phyloP scores from a whole-genome alignment of 2,888 invertebrate genomes.

The Drosophila prostipennis region DNA sequence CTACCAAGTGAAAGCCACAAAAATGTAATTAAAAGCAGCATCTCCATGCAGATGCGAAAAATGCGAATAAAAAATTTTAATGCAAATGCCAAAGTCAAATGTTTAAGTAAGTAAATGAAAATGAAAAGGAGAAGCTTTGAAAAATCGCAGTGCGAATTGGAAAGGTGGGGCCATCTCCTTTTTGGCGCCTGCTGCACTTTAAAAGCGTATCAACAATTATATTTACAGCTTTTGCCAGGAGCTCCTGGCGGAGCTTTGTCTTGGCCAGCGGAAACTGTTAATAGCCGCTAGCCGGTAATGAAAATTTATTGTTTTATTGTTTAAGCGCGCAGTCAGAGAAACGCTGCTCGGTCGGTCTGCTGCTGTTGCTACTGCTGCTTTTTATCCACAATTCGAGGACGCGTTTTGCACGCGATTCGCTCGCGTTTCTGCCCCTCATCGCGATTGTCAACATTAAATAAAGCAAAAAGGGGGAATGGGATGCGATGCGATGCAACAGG shows the following conservation, averaged over 20 bases:
- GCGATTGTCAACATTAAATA: slow-evolving; percentile 60
- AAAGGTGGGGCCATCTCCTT: slow-evolving; percentile 51
- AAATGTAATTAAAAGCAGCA: slow-evolving; percentile 77
- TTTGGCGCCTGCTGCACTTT: slow-evolving; percentile 53
- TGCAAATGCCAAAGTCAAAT: slow-evolving; percentile 71
- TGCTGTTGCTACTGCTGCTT: slow-evolving; percentile 6
- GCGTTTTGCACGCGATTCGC: slow-evolving; percentile 53
- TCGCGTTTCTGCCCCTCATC: slow-evolving; percentile 21
- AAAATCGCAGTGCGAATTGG: slow-evolving; percentile 11
- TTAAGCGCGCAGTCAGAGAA: slow-evolving; percentile 59
- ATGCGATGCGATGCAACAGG: slow-evolving; percentile 5
- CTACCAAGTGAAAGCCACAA: slow-evolving; percentile 69
- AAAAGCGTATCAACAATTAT: slow-evolving; percentile 58
- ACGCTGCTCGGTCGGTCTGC: slow-evolving; percentile 17
- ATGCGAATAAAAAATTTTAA: slow-evolving; percentile 49
- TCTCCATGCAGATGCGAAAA: slow-evolving; percentile 41
- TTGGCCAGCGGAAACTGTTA: slow-evolving; percentile 67
- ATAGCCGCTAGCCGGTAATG: slow-evolving; percentile 76
- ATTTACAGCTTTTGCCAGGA: slow-evolving; percentile 48
- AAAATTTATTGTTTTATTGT: slow-evolving; percentile 80
- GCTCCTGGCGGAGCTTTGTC: slow-evolving; percentile 54
- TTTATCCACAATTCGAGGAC: slow-evolving; percentile 38
- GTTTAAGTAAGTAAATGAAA: slow-evolving; percentile 45
- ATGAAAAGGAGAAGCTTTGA: slow-evolving; percentile 9
- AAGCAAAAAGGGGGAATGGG: neutral